Evolutionary conservation across 2,888 invertebrate species (phyloP), one percentile per base, ranked within the genome.

Genomic region (Bombyx huttoni): DNA sequence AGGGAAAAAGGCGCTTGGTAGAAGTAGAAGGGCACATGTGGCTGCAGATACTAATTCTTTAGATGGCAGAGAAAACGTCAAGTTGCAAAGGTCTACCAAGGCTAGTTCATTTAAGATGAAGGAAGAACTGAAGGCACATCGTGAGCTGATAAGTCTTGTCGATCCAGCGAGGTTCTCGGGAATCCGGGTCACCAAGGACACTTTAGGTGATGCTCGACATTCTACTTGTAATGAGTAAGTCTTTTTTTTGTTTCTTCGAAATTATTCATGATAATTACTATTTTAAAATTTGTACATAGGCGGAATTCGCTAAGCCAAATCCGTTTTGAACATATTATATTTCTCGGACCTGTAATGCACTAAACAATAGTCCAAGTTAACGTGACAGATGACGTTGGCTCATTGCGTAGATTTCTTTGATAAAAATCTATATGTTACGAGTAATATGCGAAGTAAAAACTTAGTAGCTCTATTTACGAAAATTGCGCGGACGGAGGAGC

Each of bases 211-310:
- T 40, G 40, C 2, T 2, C 40, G 9, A 12, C 40, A 40, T 47
- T 85, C 87, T 49, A 79, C 79, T 50, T 89, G 88, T 56, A 89
- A 89, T 73, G 89, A 88, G 89, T 89, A 63, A 89, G 89, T 89
- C 75, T 13, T 57, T 47, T 46, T 24, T 24, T 24, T 24, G 24
- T 1, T 24, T 24, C 24, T 24, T 24, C 24, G 24, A 24, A 24
- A 24, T 24, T 24, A 24, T 24, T 24, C 24, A 24, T 24, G 3
- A 3, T 24, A 24, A 3, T 1, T 24, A 24, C 3, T 24, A 24
- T 24, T 24, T 24, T 24, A 24, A 24, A 24, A 24, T 24, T 24
- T 24, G 24, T 24, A n/a, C n/a, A n/a, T n/a, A n/a, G n/a, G n/a
- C n/a, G n/a, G n/a, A n/a, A n/a, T n/a, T n/a, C n/a, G n/a, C n/a